Percentiles rank a stretch among this genome's conserved stretches.
phyloP scores from a whole-genome alignment of 1,140 invertebrate species.

The Lysiphlebus fabarum region DNA sequence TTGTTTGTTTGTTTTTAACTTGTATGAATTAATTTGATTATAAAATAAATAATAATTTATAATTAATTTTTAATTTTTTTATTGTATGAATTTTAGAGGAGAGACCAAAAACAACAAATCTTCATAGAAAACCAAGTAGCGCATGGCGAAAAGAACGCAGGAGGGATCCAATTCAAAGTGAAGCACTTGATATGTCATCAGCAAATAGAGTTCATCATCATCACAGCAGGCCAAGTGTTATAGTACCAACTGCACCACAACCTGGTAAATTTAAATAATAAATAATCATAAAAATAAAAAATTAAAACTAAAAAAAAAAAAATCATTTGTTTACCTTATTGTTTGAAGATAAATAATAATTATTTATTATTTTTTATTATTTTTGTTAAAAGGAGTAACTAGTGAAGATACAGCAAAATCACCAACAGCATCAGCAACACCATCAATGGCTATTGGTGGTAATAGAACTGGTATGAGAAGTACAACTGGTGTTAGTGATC shows the following conservation, averaged over 20 bases:
- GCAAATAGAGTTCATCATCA: conserved; percentile 44
- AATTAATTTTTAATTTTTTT: conserved; percentile 20
- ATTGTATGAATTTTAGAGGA: conserved; percentile 51
- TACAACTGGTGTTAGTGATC: conserved; percentile 62
- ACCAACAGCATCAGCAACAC: conserved; percentile 44
- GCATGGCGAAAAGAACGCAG: conserved; percentile 53
- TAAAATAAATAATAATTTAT: conserved; percentile 4
- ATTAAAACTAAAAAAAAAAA: background rate
- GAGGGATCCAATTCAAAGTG: conserved; percentile 52
- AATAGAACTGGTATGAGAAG: conserved; percentile 46
- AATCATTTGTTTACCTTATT: no score
- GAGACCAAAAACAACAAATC: conserved; percentile 46
- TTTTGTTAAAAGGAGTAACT: conserved; percentile 40
- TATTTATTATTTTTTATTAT: background rate
- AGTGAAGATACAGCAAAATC: conserved; percentile 49
- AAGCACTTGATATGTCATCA: conserved; percentile 52
- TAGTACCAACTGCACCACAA: conserved; percentile 49
- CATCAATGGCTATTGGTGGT: conserved; percentile 43
- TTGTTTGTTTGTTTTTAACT: no score
- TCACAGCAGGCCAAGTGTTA: conserved; percentile 50
- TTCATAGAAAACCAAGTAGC: conserved; percentile 52
- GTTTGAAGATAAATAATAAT: background rate
- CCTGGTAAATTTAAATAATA: conserved; percentile 34
- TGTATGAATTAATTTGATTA: no score
- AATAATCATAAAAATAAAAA: conserved; percentile 1